Conservation (phyloP, 2,888 invertebrate species). For the Ochropleura leucogaster region DNA sequence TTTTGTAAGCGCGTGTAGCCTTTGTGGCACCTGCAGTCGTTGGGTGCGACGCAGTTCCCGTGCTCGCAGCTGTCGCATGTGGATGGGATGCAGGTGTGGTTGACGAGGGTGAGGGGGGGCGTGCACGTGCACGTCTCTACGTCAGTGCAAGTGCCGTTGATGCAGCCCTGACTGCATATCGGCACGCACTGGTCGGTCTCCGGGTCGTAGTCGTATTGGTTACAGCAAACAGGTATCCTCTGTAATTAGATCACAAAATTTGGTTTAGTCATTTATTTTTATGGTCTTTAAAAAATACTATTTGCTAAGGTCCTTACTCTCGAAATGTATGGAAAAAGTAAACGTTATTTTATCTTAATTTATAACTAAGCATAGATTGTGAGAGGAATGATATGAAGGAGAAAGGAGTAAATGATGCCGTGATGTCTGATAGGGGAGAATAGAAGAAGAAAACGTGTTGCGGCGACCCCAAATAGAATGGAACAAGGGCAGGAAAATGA, state of each 20-base stretch:
- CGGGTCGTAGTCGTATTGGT: neutral
- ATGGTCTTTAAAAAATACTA: neutral
- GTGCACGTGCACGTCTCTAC: conserved; percentile 25
- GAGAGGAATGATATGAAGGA: too few relatives aligned
- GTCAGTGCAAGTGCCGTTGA: conserved; percentile 33
- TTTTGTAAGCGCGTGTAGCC: conserved; percentile 74
- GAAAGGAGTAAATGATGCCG: too few relatives aligned
- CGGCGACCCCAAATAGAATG: too few relatives aligned
- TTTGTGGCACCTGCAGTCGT: conserved; percentile 79
- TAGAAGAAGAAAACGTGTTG: too few relatives aligned
- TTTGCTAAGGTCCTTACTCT: neutral
- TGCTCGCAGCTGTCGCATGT: conserved; percentile 42
- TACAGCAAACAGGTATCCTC: conserved; percentile 27
- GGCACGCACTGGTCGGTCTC: conserved; percentile 34
- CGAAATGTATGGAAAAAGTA: neutral
- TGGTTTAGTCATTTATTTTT: neutral
- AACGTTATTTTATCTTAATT: neutral
- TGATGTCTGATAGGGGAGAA: too few relatives aligned
- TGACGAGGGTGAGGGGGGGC: conserved; percentile 38
- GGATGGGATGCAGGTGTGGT: conserved; percentile 22
- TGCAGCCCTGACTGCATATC: conserved; percentile 30
- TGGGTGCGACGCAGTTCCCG: conserved; percentile 78
- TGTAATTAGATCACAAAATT: conserved; percentile 25
- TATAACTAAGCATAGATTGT: neutral
- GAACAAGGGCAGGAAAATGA: too few relatives aligned